A percentile compares a stretch with the other conserved stretches of the same genome.
These are phyloP conservation scores for Patiria miniata DNA, from an alignment of 35 echinoderm and acorn worm genomes.

Conservation along the genomic window DNA sequence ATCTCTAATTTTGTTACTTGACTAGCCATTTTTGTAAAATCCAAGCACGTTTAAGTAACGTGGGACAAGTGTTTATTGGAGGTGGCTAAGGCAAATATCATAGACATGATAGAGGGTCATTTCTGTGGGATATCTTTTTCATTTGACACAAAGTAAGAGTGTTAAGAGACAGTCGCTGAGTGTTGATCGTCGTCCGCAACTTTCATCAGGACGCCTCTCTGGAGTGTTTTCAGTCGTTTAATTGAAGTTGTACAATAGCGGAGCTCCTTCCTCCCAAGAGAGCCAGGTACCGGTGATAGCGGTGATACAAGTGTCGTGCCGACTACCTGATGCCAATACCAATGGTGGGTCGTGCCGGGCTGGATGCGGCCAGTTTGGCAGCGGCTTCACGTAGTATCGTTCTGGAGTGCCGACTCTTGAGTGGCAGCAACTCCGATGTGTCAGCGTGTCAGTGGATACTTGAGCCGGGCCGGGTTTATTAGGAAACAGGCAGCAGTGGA, in stretches of 20 bases:
- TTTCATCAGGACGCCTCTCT: too few species aligned
- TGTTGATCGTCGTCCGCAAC: too few species aligned
- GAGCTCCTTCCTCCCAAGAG: neutral
- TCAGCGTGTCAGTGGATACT: neutral
- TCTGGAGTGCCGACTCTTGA: neutral
- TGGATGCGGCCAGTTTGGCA: slow-evolving; percentile 15
- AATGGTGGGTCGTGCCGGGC: neutral
- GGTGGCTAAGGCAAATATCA: too few species aligned
- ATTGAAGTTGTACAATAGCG: slow-evolving; percentile 18
- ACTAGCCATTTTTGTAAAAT: too few species aligned
- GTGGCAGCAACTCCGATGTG: neutral
- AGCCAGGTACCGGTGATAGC: slow-evolving; percentile 22
- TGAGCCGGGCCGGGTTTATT: neutral
- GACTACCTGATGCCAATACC: slow-evolving; percentile 22
- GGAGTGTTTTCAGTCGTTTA: neutral
- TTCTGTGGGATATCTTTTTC: too few species aligned
- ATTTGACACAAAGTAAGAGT: too few species aligned
- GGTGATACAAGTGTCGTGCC: slow-evolving; percentile 8
- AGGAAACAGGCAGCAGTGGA: neutral
- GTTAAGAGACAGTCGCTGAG: too few species aligned
- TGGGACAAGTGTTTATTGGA: too few species aligned
- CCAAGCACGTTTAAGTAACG: too few species aligned
- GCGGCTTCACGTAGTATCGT: slow-evolving; percentile 4
- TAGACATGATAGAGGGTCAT: too few species aligned
- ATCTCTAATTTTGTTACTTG: too few species aligned